phyloP scores from a whole-genome alignment of 1,140 invertebrate genomes.

The Agraylea sexmaculata region DNA sequence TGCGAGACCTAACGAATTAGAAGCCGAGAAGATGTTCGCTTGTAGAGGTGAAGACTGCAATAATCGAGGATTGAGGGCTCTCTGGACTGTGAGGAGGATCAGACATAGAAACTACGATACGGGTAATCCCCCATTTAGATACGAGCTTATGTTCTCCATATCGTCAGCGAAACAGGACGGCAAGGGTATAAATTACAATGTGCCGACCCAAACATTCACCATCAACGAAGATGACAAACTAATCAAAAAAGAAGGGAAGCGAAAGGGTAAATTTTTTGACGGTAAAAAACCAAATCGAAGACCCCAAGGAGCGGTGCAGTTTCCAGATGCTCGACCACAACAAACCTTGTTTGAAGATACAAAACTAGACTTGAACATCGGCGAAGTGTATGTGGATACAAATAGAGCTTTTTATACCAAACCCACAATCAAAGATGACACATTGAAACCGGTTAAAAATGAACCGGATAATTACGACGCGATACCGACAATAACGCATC shows the following conservation, averaged over 20 bases:
- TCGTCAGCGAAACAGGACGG: conserved; percentile 36
- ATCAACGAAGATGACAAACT: conserved; percentile 25
- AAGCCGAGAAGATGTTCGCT: conserved; percentile 15
- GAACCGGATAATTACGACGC: conserved; percentile 6
- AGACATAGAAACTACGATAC: conserved; percentile 42
- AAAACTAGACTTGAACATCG: conserved; percentile 6
- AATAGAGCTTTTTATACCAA: conserved; percentile 1
- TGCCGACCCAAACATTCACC: conserved; percentile 36
- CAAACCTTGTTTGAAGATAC: background rate
- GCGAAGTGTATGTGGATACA: conserved; percentile 5
- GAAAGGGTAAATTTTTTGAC: conserved; percentile 2
- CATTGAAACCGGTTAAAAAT: conserved; percentile 10
- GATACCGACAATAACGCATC: conserved; percentile 24
- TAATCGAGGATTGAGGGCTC: conserved; percentile 36
- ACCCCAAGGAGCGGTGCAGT: background rate
- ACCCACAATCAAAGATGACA: conserved; percentile 1
- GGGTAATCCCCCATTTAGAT: conserved; percentile 37
- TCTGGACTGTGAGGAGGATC: conserved; percentile 52
- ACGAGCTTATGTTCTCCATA: conserved; percentile 52
- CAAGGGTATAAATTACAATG: conserved; percentile 30
- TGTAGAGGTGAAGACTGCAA: conserved; percentile 29
- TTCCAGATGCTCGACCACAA: background rate
- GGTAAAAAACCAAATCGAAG: background rate
- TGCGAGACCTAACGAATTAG: conserved; percentile 18
- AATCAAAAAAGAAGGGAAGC: no score